Evolutionary conservation across 1,140 invertebrate genomes (phyloP).

Genomic region (Chlorops oryzae): DNA sequence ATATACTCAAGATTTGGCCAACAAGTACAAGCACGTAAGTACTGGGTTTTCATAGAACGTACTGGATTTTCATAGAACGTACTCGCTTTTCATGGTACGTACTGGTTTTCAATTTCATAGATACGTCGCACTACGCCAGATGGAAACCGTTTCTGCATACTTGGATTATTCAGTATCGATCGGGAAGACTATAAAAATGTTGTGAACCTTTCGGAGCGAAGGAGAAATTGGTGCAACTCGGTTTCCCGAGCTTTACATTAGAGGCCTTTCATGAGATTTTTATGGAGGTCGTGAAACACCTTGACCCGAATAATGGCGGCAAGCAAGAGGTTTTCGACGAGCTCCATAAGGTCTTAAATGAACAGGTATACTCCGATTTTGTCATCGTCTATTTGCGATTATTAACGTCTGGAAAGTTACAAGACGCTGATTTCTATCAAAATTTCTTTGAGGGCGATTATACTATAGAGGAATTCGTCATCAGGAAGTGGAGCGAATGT

Average conservation of each 20-base stretch:
- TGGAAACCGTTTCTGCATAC: constrained; percentile 93
- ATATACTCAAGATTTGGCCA: constrained; percentile 64
- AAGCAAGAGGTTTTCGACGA: constrained; percentile 51
- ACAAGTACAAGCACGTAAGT: constrained; percentile 73
- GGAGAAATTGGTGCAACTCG: constrained; percentile 73
- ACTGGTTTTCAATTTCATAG: too few species aligned
- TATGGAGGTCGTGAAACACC: constrained; percentile 80
- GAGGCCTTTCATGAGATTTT: constrained; percentile 95
- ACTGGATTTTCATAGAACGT: too few species aligned
- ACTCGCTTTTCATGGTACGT: too few species aligned
- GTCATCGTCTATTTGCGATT: constrained; percentile 89
- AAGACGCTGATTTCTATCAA: constrained; percentile 81
- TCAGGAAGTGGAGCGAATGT: constrained; percentile 92
- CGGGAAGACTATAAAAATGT: constrained; percentile 76
- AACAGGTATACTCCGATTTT: constrained; percentile 83
- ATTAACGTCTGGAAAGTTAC: constrained; percentile 84
- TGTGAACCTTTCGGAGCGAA: constrained; percentile 72
- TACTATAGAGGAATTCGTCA: constrained; percentile 62
- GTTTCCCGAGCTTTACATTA: constrained; percentile 88
- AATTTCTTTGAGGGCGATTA: constrained; percentile 88
- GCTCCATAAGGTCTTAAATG: constrained; percentile 69
- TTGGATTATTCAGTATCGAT: constrained; percentile 78
- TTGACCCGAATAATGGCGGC: constrained; percentile 52
- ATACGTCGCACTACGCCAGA: constrained; percentile 73
- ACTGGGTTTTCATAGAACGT: too few species aligned